A percentile compares a stretch with the other conserved stretches of the same genome.
phyloP scores from a whole-genome alignment of 2,888 invertebrate genomes.

The Muscina levida region DNA sequence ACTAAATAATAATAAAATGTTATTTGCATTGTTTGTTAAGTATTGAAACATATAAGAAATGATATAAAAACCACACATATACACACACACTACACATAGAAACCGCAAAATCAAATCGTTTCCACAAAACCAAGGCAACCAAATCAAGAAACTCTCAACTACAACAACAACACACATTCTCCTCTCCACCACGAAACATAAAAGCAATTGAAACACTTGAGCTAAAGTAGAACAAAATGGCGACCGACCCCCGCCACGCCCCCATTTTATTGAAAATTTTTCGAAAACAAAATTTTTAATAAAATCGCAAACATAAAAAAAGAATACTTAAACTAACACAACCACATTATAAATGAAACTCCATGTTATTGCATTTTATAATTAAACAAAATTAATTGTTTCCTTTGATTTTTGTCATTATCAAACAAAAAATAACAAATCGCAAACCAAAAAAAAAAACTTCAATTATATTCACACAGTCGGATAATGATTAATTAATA shows the following conservation, averaged over 20 bases:
- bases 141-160: slow-evolving; percentile 17
- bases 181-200: not conserved
- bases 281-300: slow-evolving; percentile 17
- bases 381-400: too few relatives aligned
- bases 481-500: slow-evolving; percentile 29
- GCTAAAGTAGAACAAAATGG: slow-evolving; percentile 14
- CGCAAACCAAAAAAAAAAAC: slow-evolving; percentile 15
- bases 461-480: slow-evolving; percentile 38
- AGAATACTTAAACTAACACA: slow-evolving; percentile 68
- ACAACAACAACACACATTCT: not conserved
- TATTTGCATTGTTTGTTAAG: slow-evolving; percentile 73
- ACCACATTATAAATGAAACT: not conserved
- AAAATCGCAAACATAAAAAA: slow-evolving; percentile 50
- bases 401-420: slow-evolving; percentile 39
- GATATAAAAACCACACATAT: slow-evolving; percentile 51
- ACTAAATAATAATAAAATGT: slow-evolving; percentile 58
- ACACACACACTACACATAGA: slow-evolving; percentile 54
- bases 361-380: slow-evolving; percentile 40
- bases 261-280: slow-evolving; percentile 26
- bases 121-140: not conserved
- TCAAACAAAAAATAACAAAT: slow-evolving; percentile 3
- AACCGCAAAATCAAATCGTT: not conserved
- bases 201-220: slow-evolving; percentile 35
- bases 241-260: too few relatives aligned
- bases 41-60: slow-evolving; percentile 64